Evolutionary conservation across 2,888 invertebrate genomes (phyloP), one percentile per base, ranked within the genome.

Genomic region (Synanthedon vespiformis): DNA sequence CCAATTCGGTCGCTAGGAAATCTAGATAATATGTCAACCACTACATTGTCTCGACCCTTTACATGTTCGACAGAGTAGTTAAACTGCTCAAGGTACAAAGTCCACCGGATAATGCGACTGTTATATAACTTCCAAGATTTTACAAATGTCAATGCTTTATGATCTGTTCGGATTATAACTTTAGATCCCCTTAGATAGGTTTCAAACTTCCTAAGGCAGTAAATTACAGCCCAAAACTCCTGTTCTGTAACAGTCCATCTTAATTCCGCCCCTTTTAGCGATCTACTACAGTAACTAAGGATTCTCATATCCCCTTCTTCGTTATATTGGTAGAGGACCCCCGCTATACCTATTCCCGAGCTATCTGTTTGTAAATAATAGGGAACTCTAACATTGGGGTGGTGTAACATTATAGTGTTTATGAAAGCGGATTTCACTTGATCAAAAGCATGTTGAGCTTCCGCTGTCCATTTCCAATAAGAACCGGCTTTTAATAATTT

Each of bases 171-270:
- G 13, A 65, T 61, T 4, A 59, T 55, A 1, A 63, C 12, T 18
- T 58, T 59, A 0, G 55, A 8, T 0, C 65, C 63, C 12, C 62
- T 55, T 5, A 64, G 51, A 54, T 64, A 65, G 0, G 64, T 62
- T 14, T 63, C 63, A 44, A 62, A 63, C 40, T 62, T 63, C 13
- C 54, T 18, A 13, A 64, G 52, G 22, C 59, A 59, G 49, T 47
- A 51, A 3, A 65, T 62, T 0, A 65, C 52, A 1, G 63, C 53
- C n/a, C 48, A 62, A 47, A 64, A 57, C 49, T 64, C 62, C n/a
- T 61, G 57, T 50, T 65, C 63, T 0, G 61, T 59, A 1, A 62
- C 60, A 0, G 62, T 61, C 64, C 63, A 62, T 13, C 53, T 60
- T 13, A 54, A 34, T 49, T 61, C 53, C 1, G 60, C 50, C 0